Percentiles rank a stretch among this genome's conserved stretches.
Conservation (phyloP, 2,888 invertebrate species). For the Phengaris arion region DNA sequence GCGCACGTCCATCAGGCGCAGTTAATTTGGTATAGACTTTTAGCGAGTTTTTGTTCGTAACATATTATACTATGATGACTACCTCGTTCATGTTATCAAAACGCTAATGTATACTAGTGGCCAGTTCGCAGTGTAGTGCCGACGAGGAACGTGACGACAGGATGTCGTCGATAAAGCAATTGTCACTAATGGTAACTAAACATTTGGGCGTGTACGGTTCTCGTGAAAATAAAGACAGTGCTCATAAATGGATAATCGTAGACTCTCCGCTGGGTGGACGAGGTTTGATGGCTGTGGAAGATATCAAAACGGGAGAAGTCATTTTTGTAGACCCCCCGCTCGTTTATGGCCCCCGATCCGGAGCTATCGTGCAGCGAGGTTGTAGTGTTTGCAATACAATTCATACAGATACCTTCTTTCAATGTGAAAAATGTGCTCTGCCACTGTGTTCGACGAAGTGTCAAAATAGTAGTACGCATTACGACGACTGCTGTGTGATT, state of each 20-base stretch:
- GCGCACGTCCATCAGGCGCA: slow-evolving; percentile 55
- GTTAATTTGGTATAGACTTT: slow-evolving; percentile 61
- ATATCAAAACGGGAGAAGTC: slow-evolving; percentile 83
- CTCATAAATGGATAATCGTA: slow-evolving; percentile 79
- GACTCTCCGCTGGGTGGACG: slow-evolving; percentile 83
- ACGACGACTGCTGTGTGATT: slow-evolving; percentile 82
- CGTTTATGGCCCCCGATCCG: slow-evolving; percentile 83
- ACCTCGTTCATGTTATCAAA: slow-evolving; percentile 66
- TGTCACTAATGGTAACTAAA: slow-evolving; percentile 68
- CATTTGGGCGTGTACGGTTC: slow-evolving; percentile 62
- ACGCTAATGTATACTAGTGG: slow-evolving; percentile 65
- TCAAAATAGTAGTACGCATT: slow-evolving; percentile 78
- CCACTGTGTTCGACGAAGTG: slow-evolving; percentile 84
- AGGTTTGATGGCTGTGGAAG: slow-evolving; percentile 84
- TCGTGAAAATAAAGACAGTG: slow-evolving; percentile 50
- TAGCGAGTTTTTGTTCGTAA: slow-evolving; percentile 58
- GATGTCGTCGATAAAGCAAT: slow-evolving; percentile 76
- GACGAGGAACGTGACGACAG: slow-evolving; percentile 65
- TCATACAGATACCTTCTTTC: slow-evolving; percentile 56
- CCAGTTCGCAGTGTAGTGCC: slow-evolving; percentile 69
- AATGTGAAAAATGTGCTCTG: slow-evolving; percentile 84
- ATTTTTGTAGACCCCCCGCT: slow-evolving; percentile 86
- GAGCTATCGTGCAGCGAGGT: slow-evolving; percentile 74
- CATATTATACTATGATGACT: slow-evolving; percentile 55
- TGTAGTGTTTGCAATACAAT: slow-evolving; percentile 83